These are phyloP conservation scores for Cettia cetti DNA, from an alignment of 2,113 vertebrate species.

Conservation along the genomic window DNA sequence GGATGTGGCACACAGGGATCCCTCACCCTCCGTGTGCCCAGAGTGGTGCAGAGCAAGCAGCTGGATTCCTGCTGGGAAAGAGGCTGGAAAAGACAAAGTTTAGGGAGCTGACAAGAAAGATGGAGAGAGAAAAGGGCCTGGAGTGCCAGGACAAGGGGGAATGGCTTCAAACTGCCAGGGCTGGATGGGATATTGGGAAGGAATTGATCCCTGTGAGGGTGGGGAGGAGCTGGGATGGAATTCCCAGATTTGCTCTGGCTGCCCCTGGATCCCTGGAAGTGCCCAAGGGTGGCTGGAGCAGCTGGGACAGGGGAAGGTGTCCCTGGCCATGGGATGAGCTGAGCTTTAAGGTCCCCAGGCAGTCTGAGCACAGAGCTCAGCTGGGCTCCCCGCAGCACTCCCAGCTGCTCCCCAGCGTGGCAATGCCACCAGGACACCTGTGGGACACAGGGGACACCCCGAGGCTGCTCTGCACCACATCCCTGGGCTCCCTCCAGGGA, in stretches of 20 bases:
- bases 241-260: background rate
- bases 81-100: background rate
- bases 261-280: background rate
- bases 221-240: background rate
- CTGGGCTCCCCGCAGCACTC: background rate
- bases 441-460: background rate
- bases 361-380: background rate
- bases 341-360: background rate
- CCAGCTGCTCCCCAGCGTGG: accelerated
- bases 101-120: background rate
- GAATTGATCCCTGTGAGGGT: background rate
- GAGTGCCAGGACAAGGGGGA: background rate
- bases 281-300: background rate
- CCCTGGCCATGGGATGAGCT: background rate
- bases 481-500: background rate
- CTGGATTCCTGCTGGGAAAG: background rate
- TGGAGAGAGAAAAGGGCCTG: background rate
- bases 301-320: background rate
- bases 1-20: background rate
- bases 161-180: background rate
- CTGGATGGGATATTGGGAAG: background rate
- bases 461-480: background rate
- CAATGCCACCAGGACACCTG: background rate
- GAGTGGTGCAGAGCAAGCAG: background rate
- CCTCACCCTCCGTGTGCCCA: accelerated